Base-by-base conservation (phyloP, 2,113 vertebrate species). In the Apteryx owenii region DNA sequence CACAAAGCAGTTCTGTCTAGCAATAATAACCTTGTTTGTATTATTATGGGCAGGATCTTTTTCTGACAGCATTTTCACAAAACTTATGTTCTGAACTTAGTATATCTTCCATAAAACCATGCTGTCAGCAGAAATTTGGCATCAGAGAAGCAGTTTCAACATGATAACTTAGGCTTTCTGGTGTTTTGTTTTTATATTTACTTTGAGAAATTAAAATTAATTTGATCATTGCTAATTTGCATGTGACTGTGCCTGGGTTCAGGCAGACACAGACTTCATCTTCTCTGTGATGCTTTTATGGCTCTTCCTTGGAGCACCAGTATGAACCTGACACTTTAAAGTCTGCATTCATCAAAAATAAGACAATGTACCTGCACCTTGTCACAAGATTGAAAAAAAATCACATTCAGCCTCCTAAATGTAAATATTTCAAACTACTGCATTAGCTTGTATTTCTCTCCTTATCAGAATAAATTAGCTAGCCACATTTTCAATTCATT, bases 111-210 rank as follows among this genome's bases (percentile, higher is more conserved):
- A 71, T 77, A 96, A 96, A 91, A 85, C 40, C 48, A 88, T 81
- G 69, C 33, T 75, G 85, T 36, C 16, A 95, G 93, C 85, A 96
- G 97, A 97, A 97, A 95, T 93, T 89, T 96, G 95, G 90, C 79
- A 81, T 25, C 69, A 81, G 73, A 65, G 89, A 81, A 64, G 71
- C 36, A 65, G 81, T 93, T 94, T 96, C 87, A 95, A 90, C 70
- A 90, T 36, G 40, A 80, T 85, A 93, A 81, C 80, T 96, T 81
- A 80, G n/a, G 12, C 60, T 80, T 66, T 42, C 66, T 54, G 19
- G 18, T n/a, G 26, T 56, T 80, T 83, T 92, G 64, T 92, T 96
- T 87, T 97, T 94, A 80, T 80, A 92, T 95, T 96, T 95, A 96
- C 83, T 97, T 97, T 61, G 81, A 87, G 92, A 93, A 88, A 87